These are phyloP conservation scores for Papilio aristodemus DNA, from an alignment of 1,140 invertebrate species.

Conservation along the genomic window DNA sequence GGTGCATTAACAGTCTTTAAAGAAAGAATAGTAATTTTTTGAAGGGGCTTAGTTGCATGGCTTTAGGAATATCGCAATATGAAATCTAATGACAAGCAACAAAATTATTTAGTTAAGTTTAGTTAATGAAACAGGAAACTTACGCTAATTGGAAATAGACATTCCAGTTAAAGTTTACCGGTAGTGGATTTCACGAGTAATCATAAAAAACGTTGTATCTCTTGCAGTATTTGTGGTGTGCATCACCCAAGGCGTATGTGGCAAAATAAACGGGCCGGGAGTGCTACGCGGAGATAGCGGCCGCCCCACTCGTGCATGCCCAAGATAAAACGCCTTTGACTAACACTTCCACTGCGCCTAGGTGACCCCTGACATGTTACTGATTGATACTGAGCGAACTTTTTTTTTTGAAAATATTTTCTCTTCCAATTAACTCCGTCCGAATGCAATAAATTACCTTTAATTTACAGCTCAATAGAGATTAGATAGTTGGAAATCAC, in stretches of 20 bases:
- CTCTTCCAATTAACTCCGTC: no score
- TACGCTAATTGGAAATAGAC: background rate
- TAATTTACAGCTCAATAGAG: no score
- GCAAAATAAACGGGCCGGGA: slow-evolving; percentile 42
- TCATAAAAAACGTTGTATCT: slow-evolving; percentile 1
- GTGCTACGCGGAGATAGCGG: slow-evolving; percentile 42
- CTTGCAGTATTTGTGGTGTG: background rate
- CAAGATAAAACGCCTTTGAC: slow-evolving; percentile 41
- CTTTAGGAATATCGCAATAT: no score
- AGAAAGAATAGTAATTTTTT: no score
- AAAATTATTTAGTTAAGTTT: no score
- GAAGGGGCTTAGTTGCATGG: no score
- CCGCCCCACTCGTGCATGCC: slow-evolving; percentile 40
- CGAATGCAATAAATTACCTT: no score
- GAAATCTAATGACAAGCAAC: no score
- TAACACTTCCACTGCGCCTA: slow-evolving; percentile 30
- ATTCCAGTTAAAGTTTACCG: no score
- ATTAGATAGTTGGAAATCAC: no score
- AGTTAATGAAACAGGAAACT: no score
- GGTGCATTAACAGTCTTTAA: no score
- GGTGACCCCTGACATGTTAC: slow-evolving; percentile 20
- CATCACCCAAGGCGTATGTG: slow-evolving; percentile 37
- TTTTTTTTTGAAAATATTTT: background rate
- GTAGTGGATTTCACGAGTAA: background rate
- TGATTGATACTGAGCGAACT: background rate